Base-by-base conservation (phyloP, 2,113 vertebrate species). In the Cardinalis cardinalis region DNA sequence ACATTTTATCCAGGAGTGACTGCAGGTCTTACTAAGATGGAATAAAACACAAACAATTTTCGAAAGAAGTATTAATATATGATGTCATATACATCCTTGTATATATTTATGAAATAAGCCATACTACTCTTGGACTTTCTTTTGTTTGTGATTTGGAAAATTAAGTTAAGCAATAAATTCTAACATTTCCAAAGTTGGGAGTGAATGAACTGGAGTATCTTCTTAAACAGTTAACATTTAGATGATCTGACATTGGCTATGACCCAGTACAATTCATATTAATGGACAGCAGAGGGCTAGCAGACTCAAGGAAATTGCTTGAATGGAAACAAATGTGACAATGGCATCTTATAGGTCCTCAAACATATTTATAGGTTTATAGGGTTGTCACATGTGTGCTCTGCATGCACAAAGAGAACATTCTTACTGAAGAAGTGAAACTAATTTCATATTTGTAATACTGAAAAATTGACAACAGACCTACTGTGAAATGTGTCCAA, bases 401-500 rank as follows among this genome's bases (percentile, higher is more conserved):
- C 18, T 12, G 19, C 44, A 4, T 14, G 18, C n/a, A 56, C 9
- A 26, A 74, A 56, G 10, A 41, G 8, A 63, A 38, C 15, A 13
- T 26, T 84, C 68, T 52, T 71, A 61, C 28, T 31, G n/a, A 61
- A 51, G 18, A 75, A 26, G 8, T 25, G 8, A 80, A 92, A 66
- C 11, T 51, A 34, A 21, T 4, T 18, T 56, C 18, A 2, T 19
- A 8, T 53, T 53, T 72, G 24, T 40, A 25, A 63, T 31, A 34
- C 6, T 68, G 68, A 75, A 75, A 10, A 61, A 17, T 2, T 40
- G 34, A 10, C 18, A 58, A 25, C 11, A 52, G 17, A 21, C 18
- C 18, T 24, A n/a, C 7, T 17, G 34, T 43, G 36, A 70, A 60
- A 70, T 24, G 12, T 46, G 6, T 44, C 15, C 0, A 0, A 55